Evolutionary conservation across 2,113 vertebrate species (phyloP), one percentile per base, ranked within the genome.

Genomic region (Galemys pyrenaicus): DNA sequence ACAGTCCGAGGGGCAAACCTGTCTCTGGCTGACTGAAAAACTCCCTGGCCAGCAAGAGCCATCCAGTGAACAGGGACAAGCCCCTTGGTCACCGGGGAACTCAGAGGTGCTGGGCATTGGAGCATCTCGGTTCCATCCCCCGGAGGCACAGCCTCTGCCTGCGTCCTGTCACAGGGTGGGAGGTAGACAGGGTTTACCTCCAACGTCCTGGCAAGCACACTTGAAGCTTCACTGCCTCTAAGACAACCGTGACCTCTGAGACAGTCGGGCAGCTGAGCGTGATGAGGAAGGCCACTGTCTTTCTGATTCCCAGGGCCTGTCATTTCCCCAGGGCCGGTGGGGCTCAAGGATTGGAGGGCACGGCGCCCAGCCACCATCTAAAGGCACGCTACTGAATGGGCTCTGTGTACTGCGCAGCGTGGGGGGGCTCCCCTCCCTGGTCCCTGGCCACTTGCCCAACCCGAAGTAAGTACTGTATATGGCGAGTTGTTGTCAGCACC

Each of bases 261-360:
- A 93, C 83, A 87, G 91, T 67, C 86, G 89, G 89, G 96, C 93
- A 95, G 95, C 96, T 96, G 92, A 95, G 93, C 37, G 17, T 56
- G 91, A 95, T 96, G 92, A 97, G 96, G 95, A 96, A 93, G 79
- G 93, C 68, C 74, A 94, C 96, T 95, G 95, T 97, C 89, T 95
- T 79, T 87, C 83, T 91, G 71, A 96, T 97, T 97, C 96, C 96
- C 93, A 97, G 89, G 95, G 83, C 24, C 94, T 96, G 96, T 94
- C 96, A 93, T 87, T 94, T 96, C 96, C 95, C 93, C 79, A 79
- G 91, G 79, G 80, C 91, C 28, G 2, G 58, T 3, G 24, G 62
- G 71, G 83, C 49, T 28, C 6, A 2, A 70, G 56, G 93, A 96
- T 95, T 95, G 91, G 96, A 96, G 95, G 96, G 94, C 89, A 95